Base-by-base conservation (phyloP, 2,113 vertebrate genomes). In the Parus major region DNA sequence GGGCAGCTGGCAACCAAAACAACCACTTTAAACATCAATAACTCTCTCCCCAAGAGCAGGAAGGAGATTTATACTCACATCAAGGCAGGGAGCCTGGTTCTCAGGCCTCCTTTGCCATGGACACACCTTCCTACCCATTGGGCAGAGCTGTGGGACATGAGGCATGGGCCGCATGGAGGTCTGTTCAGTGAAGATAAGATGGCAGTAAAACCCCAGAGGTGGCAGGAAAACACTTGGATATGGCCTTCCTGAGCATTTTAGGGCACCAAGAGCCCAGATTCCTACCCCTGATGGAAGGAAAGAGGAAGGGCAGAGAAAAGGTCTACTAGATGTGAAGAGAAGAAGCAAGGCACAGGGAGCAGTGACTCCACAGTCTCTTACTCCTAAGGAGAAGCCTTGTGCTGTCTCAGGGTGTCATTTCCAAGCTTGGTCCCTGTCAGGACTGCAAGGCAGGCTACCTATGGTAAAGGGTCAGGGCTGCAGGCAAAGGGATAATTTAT, bases 131-230 rank as follows among this genome's bases (percentile, higher is more conserved):
- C 42, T 52, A 14, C 7, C 13, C 18, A 5, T 1, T 19, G 6
- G 15, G 25, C 29, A 72, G 12, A 61, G 8, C 8, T 47, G 42
- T 12, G 24, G 15, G 31, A 70, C 18, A 3, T 4, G 5, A 91
- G 23, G 19, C 12, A 41, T 10, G 35, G 24, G 14, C 3, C 31
- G 16, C 1, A 2, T 10, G 28, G 11, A 6, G 10, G 2, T 35
- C 52, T 17, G 20, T 15, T 41, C 44, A 24, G 11, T 27, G 22
- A 22, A 80, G 39, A 28, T 53, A n/a, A 86, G 49, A 20, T 8
- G 18, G 23, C 49, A 82, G 8, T 7, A 80, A 77, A 83, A 56
- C 15, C 41, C 23, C 44, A 72, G 14, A 72, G 29, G 7, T 15
- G 12, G 20, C 25, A 14, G 56, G 12, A 78, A 71, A 66, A 39